Evolutionary conservation across 2,113 vertebrate genomes (phyloP).

Genomic region (Marcusenius ussheri): DNA sequence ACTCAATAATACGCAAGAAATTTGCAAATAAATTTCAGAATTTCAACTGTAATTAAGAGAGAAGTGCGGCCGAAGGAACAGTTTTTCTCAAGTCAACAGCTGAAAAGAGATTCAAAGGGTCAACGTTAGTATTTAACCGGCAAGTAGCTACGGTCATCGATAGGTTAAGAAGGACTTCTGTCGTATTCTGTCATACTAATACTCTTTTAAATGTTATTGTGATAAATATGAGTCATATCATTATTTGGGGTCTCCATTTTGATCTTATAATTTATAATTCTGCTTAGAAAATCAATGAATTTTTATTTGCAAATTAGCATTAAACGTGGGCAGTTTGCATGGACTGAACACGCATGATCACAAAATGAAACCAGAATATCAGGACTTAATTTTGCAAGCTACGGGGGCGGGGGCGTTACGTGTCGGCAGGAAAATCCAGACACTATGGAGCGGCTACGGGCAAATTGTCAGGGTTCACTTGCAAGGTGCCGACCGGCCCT

Average conservation of each 20-base stretch:
- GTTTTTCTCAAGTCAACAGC: background rate
- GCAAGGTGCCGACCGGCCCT: constrained; percentile 48
- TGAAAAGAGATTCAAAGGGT: background rate
- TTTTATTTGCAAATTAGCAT: background rate
- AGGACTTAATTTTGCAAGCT: constrained; percentile 52
- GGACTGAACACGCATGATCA: background rate
- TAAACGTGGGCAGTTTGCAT: background rate
- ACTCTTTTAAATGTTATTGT: background rate
- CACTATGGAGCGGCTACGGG: constrained; percentile 62
- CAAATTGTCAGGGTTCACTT: constrained; percentile 59
- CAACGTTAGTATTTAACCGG: background rate
- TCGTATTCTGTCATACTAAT: background rate
- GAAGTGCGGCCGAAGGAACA: background rate
- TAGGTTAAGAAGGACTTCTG: background rate
- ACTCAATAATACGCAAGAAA: background rate
- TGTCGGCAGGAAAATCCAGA: constrained; percentile 55
- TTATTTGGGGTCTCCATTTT: background rate
- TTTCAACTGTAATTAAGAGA: background rate
- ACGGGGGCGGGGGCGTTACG: constrained; percentile 48
- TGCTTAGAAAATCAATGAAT: background rate
- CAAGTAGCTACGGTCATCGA: background rate
- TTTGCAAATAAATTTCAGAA: background rate
- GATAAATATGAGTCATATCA: background rate
- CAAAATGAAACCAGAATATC: constrained; percentile 55
- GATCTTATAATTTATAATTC: background rate